Evolutionary conservation across 2,888 invertebrate species (phyloP).

Genomic region (Melanchra persicariae): DNA sequence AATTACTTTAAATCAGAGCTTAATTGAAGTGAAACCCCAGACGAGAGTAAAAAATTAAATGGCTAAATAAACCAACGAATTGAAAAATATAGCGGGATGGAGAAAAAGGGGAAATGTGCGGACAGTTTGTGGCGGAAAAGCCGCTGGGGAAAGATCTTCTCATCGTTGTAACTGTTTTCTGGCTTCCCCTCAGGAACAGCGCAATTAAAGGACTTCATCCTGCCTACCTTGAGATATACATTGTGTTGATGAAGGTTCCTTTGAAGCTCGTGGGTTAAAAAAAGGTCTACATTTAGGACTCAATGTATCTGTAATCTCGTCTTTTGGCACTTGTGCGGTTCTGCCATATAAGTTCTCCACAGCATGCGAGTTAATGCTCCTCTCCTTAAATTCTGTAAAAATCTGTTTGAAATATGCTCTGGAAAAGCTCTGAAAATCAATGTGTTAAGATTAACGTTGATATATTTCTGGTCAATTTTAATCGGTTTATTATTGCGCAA

Average conservation of each 20-base stretch:
- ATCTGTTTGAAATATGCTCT: neutral
- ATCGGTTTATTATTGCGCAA: neutral
- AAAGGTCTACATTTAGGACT: too few species aligned
- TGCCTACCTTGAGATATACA: neutral
- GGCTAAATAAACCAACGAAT: constrained; percentile 61
- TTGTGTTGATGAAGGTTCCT: neutral
- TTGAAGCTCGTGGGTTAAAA: neutral
- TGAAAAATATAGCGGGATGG: constrained; percentile 54
- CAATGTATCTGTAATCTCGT: neutral
- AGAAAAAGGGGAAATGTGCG: constrained; percentile 29
- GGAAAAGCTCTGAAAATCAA: neutral
- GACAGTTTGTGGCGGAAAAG: constrained; percentile 19
- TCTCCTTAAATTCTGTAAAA: neutral
- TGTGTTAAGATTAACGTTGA: neutral
- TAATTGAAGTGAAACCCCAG: constrained; percentile 62
- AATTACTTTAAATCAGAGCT: constrained; percentile 62
- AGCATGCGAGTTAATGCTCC: too few species aligned
- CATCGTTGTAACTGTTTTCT: constrained; percentile 10
- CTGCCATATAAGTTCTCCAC: neutral
- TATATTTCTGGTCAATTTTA: neutral
- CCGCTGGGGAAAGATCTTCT: constrained; percentile 17
- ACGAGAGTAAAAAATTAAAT: constrained; percentile 59
- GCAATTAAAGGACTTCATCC: constrained; percentile 16
- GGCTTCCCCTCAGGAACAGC: constrained; percentile 10
- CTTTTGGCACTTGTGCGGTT: neutral